Evolutionary conservation across 2,888 invertebrate species (phyloP).

Genomic region (Laspeyria flexula): DNA sequence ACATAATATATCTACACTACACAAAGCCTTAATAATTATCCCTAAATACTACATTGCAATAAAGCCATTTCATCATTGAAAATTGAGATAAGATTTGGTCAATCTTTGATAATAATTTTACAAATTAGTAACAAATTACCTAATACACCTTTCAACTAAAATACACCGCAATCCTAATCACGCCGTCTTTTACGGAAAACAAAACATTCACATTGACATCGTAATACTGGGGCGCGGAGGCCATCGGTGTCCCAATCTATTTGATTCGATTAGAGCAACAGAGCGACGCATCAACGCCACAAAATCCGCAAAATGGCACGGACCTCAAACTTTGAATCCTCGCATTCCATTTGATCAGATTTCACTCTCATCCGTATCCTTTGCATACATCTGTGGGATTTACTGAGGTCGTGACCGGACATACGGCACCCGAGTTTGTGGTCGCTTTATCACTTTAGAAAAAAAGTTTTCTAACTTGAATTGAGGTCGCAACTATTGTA

Average conservation of each 20-base stretch:
- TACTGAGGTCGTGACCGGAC: constrained; percentile 59
- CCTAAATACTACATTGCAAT: too few species aligned
- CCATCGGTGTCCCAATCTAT: constrained; percentile 43
- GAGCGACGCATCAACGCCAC: constrained; percentile 34
- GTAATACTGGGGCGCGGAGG: constrained; percentile 15
- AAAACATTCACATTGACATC: constrained; percentile 14
- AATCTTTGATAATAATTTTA: too few species aligned
- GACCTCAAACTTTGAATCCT: constrained; percentile 50
- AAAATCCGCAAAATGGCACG: constrained; percentile 42
- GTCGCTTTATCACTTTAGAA: constrained; percentile 41
- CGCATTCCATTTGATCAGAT: constrained; percentile 54
- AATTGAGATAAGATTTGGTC: too few species aligned
- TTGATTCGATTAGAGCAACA: constrained; percentile 44
- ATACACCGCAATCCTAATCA: too few species aligned
- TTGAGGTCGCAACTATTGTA: constrained; percentile 33
- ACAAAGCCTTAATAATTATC: too few species aligned
- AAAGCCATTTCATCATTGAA: too few species aligned
- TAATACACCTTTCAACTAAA: too few species aligned
- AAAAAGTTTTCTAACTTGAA: constrained; percentile 25
- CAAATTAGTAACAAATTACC: too few species aligned
- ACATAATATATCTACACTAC: too few species aligned
- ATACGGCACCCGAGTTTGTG: constrained; percentile 48
- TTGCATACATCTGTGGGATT: constrained; percentile 64
- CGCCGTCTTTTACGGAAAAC: too few species aligned
- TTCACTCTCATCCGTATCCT: constrained; percentile 48